Base-by-base conservation (phyloP, 2,888 invertebrate species). In the Sericinus montela region DNA sequence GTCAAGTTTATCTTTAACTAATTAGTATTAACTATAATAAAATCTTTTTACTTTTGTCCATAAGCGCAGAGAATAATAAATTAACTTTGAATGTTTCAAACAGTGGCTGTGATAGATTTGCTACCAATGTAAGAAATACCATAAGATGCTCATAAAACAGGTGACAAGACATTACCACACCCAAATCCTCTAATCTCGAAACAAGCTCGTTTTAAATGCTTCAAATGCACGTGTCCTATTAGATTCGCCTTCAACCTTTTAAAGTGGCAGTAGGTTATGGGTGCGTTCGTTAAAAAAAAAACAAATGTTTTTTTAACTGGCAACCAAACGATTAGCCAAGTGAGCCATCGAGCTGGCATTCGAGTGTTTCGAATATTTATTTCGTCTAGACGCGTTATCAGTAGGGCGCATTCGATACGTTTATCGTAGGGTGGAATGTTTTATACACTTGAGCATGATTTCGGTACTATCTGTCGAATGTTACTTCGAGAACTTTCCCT, bases 321-420 rank as follows among this genome's bases (percentile, higher is more conserved):
- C 67, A 69, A 66, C 73, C 67, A 64, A 63, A 63, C 81, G 81
- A 86, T 87, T 86, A 84, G 82, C 86, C 84, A 85, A 86, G 84
- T 87, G 85, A 86, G 82, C 83, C 85, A 87, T 84, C 75, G 78
- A 67, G 65, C 68, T 73, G 82, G 86, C 56, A 87, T 85, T 85
- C 81, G 83, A 86, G 84, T 84, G 84, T 72, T 78, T 73, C 55
- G 69, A 67, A 82, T 81, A 83, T 84, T 82, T 84, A 83, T 80
- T 75, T 62, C 79, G 87, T 87, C 87, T 87, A 87, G 86, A 87
- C 87, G 61, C 50, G 65, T 86, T 85, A 87, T 87, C 87, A 69
- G 52, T 63, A 68, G 68, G 69, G 69, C 70, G 69, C 65, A 72
- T 77, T 77, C 73, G 76, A 80, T 82, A 68, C 54, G 57, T 74